Evolutionary conservation across 2,797 vertebrate genomes (phyloP).

Genomic region (Bufotes viridis): DNA sequence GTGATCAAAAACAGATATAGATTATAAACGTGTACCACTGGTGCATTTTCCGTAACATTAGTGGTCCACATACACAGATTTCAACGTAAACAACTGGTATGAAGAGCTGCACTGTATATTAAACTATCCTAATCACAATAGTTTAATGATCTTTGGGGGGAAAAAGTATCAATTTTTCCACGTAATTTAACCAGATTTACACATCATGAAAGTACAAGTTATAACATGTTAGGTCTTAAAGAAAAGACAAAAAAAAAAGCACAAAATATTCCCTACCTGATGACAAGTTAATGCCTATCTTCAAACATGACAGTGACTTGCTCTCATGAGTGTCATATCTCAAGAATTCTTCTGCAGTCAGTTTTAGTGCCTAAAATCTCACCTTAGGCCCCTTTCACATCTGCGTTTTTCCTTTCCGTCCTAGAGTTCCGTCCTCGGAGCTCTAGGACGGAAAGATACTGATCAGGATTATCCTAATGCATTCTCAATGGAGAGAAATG

Average conservation of each 20-base stretch:
- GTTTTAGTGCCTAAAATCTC: not conserved
- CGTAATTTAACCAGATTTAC: not conserved
- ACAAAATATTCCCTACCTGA: not conserved
- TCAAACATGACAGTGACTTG: not conserved
- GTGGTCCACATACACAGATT: too few relatives aligned
- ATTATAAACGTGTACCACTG: too few relatives aligned
- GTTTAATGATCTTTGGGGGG: not conserved
- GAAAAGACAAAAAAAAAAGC: not conserved
- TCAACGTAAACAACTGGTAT: not conserved
- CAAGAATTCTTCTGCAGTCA: not conserved
- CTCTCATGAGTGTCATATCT: not conserved
- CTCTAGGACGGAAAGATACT: too few relatives aligned
- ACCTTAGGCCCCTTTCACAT: too few relatives aligned
- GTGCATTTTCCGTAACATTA: too few relatives aligned
- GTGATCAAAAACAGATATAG: too few relatives aligned
- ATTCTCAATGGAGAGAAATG: too few relatives aligned
- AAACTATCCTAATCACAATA: not conserved
- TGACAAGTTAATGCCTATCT: conserved; percentile 15
- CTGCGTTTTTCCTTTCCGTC: too few relatives aligned
- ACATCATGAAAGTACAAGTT: not conserved
- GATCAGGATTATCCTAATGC: too few relatives aligned
- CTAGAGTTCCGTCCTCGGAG: too few relatives aligned
- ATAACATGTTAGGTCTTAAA: not conserved
- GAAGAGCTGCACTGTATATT: not conserved
- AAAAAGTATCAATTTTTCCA: not conserved